A percentile compares a stretch with the other conserved stretches of the same genome.
These are phyloP conservation scores for Poliocrania exsul DNA, from an alignment of 2,797 vertebrate genomes.

Conservation along the genomic window DNA sequence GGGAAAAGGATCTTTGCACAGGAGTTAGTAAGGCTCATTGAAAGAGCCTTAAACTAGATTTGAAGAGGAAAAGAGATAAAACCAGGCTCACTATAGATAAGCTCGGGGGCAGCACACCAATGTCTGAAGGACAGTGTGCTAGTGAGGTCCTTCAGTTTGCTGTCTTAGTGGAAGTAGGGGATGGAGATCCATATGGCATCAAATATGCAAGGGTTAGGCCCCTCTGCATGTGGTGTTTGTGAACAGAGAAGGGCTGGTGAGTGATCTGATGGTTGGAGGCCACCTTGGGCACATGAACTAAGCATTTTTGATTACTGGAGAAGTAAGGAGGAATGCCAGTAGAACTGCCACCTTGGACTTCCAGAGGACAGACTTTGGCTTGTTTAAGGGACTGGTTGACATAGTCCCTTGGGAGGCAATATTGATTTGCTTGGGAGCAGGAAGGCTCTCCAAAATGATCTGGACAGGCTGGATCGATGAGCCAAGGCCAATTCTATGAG, in stretches of 20 bases:
- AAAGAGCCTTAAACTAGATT: not conserved
- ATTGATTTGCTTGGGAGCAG: not conserved
- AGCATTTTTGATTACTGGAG: not conserved
- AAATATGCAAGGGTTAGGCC: not conserved
- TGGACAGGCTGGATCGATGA: not conserved
- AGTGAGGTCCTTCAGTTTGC: not conserved
- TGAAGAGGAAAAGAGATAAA: not conserved
- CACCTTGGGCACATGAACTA: not conserved
- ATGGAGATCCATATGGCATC: not conserved
- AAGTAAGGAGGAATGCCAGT: not conserved
- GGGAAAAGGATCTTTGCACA: not conserved
- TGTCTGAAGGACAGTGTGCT: not conserved
- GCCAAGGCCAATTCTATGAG: not conserved
- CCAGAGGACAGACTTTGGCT: not conserved
- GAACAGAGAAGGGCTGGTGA: not conserved
- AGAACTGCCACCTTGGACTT: not conserved
- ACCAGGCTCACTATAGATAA: not conserved
- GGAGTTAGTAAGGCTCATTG: not conserved
- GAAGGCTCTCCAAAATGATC: not conserved
- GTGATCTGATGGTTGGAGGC: not conserved
- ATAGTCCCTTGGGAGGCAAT: not conserved
- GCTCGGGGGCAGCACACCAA: not conserved
- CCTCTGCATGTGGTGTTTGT: not conserved
- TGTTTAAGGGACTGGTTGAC: not conserved
- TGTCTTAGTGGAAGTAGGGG: not conserved